These are phyloP conservation scores for Dendrolimus punctatus DNA, from an alignment of 1,140 invertebrate genomes.

Conservation along the genomic window DNA sequence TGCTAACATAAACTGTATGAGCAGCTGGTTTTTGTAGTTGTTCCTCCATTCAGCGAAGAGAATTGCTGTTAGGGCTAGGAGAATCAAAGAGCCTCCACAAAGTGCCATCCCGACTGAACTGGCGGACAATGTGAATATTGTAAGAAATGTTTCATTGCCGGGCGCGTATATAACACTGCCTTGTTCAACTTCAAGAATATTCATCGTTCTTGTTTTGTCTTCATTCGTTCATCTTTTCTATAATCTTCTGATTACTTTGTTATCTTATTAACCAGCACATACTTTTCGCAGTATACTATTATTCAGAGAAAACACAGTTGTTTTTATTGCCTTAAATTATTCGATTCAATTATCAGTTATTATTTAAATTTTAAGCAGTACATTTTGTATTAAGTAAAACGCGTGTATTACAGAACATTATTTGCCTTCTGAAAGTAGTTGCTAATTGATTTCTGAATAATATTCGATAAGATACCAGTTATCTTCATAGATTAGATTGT, in stretches of 20 bases:
- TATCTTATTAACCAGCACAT: no score
- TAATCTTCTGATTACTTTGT: not conserved
- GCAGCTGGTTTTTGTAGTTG: slow-evolving; percentile 47
- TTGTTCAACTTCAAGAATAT: slow-evolving; percentile 6
- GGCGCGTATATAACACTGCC: slow-evolving; percentile 5
- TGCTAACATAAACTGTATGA: slow-evolving; percentile 53
- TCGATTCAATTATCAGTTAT: no score
- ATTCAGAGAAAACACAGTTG: no score
- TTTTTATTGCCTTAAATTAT: no score
- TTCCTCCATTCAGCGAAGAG: slow-evolving; percentile 49
- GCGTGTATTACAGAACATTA: no score
- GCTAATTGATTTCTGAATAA: no score
- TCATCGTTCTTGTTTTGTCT: slow-evolving; percentile 4
- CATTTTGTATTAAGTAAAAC: no score
- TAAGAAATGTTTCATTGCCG: slow-evolving; percentile 7
- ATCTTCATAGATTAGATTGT: no score
- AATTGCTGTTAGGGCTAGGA: slow-evolving; percentile 39
- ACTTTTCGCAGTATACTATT: no score
- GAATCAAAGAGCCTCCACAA: slow-evolving; percentile 22
- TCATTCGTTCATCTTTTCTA: not conserved
- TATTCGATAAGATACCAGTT: no score
- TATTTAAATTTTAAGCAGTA: no score
- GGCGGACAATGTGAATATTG: slow-evolving; percentile 17
- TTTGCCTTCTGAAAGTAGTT: no score
- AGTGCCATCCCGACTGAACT: slow-evolving; percentile 40